Conservation (phyloP, 1,140 invertebrate genomes). For the Teleogryllus occipitalis region DNA sequence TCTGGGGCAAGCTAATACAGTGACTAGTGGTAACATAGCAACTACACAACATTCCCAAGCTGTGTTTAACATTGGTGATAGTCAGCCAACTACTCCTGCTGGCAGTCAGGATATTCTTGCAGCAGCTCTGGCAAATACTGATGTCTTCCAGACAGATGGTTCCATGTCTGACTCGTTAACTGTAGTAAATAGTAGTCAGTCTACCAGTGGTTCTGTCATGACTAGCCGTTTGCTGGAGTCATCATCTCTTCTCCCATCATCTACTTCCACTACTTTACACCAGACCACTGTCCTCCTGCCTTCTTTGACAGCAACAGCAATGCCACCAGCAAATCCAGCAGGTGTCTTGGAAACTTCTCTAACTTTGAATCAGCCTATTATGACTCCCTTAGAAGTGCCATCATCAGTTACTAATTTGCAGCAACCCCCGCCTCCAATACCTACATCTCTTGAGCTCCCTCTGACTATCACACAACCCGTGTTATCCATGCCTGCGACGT, state of each 20-base stretch:
- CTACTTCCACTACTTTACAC: conserved; percentile 27
- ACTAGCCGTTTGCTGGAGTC: conserved; percentile 28
- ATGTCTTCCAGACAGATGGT: conserved; percentile 57
- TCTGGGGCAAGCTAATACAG: conserved; percentile 20
- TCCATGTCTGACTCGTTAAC: conserved; percentile 31
- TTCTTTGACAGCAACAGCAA: conserved; percentile 37
- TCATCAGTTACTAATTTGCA: conserved; percentile 27
- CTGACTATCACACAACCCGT: conserved; percentile 57
- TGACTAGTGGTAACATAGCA: not conserved
- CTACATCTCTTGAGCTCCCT: conserved; percentile 53
- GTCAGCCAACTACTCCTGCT: conserved; percentile 27
- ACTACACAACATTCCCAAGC: not conserved
- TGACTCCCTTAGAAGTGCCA: conserved; percentile 67
- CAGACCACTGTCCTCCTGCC: conserved; percentile 35
- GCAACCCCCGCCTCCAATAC: conserved; percentile 36
- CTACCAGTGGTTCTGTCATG: conserved; percentile 11
- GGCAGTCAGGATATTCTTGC: conserved; percentile 63
- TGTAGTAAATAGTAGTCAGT: conserved; percentile 18
- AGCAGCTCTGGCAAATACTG: conserved; percentile 64
- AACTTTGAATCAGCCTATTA: conserved; percentile 63
- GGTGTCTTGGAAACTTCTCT: conserved; percentile 61
- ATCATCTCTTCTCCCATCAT: conserved; percentile 30
- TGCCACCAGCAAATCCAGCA: conserved; percentile 38
- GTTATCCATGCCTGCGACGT: not conserved
- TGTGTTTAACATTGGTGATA: conserved; percentile 5